phyloP scores from a whole-genome alignment of 1,140 invertebrate genomes.

The Magallana ariakensis region DNA sequence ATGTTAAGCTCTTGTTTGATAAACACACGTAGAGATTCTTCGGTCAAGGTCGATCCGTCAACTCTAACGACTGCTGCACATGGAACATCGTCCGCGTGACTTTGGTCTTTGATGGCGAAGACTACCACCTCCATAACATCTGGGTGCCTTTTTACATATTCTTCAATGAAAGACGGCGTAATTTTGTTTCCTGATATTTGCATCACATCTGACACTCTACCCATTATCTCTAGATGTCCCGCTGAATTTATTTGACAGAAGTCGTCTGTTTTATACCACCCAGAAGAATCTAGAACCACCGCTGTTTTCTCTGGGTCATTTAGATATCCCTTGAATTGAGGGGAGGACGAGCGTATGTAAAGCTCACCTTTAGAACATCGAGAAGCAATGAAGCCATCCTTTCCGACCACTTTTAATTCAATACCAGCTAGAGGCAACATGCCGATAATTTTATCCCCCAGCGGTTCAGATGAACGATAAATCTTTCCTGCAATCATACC shows the following conservation, averaged over 20 bases:
- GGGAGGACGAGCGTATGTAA: not conserved
- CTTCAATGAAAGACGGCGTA: not conserved
- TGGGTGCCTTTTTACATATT: not conserved
- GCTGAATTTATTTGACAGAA: not conserved
- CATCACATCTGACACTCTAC: conserved; percentile 10
- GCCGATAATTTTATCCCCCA: not conserved
- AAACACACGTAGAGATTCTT: not conserved
- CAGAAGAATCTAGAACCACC: not conserved
- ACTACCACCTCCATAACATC: conserved; percentile 36
- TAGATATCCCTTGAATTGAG: conserved; percentile 9
- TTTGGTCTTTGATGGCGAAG: not conserved
- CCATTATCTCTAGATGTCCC: not conserved
- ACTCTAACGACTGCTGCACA: not conserved
- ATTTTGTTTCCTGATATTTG: not conserved
- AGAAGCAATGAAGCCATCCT: not conserved
- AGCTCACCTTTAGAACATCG: not conserved
- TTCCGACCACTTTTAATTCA: conserved; percentile 18
- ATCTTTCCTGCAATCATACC: not conserved
- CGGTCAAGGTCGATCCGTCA: not conserved
- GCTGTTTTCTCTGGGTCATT: not conserved
- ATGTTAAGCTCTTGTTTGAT: not conserved
- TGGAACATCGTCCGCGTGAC: not conserved
- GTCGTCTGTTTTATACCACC: conserved; percentile 44
- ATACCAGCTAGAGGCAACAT: conserved; percentile 1
- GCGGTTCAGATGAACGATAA: not conserved